These are phyloP conservation scores for Leguminivora glycinivorella DNA, from an alignment of 1,140 invertebrate species.

Conservation along the genomic window DNA sequence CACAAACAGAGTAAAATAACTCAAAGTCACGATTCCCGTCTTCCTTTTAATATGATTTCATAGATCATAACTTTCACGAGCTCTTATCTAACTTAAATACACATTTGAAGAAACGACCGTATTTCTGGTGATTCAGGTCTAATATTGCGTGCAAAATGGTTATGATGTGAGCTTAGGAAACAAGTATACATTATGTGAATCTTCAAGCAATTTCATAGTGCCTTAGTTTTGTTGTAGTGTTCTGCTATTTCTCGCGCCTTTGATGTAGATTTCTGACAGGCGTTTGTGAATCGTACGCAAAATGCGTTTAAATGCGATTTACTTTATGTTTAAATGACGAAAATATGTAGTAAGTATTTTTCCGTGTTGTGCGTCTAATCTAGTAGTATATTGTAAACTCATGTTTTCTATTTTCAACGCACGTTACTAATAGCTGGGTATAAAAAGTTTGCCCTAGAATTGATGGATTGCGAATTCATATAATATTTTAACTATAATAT, in stretches of 20 bases:
- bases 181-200: neutral
- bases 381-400: no score
- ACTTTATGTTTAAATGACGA: neutral
- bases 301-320: neutral
- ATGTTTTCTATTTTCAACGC: no score
- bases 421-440: no score
- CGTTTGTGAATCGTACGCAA: neutral
- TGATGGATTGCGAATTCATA: no score
- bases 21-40: neutral
- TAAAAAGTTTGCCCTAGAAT: no score
- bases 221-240: neutral
- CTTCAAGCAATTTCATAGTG: neutral
- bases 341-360: no score
- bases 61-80: neutral
- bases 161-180: neutral
- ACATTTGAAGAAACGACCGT: neutral
- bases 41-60: neutral
- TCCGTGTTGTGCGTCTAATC: no score
- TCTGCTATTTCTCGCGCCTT: neutral
- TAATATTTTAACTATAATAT: no score
- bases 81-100: neutral
- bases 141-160: neutral
- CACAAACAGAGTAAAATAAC: neutral
- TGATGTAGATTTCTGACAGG: conserved; percentile 7
- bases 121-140: neutral